phyloP scores from a whole-genome alignment of 2,888 invertebrate species.

The Tipula vernalis region DNA sequence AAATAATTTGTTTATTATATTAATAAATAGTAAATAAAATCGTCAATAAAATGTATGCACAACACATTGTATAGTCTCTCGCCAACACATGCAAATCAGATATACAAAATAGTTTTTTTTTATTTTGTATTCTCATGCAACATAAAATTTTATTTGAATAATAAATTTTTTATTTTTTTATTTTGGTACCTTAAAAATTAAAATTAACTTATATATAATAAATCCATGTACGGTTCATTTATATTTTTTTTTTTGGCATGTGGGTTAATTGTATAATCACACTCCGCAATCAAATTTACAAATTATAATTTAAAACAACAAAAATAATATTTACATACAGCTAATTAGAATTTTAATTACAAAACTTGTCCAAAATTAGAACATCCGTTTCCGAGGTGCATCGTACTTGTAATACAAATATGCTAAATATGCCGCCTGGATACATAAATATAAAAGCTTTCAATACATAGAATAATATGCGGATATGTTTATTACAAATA shows the following conservation, averaged over 20 bases:
- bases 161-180: neutral
- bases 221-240: neutral
- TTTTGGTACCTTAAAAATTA: neutral
- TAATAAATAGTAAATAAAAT: neutral
- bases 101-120: neutral
- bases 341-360: neutral
- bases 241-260: neutral
- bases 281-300: neutral
- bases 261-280: neutral
- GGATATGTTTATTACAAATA: neutral
- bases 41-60: neutral
- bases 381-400: neutral
- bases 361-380: neutral
- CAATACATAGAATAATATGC: no score
- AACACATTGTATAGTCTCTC: neutral
- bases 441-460: neutral
- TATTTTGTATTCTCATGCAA: neutral
- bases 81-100: neutral
- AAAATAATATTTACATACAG: no score
- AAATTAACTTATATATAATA: neutral
- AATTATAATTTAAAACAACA: neutral
- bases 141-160: neutral
- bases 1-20: neutral
- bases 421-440: neutral
- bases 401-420: neutral